Conservation (phyloP, 2,113 vertebrate species). For the Barbus barbus region DNA sequence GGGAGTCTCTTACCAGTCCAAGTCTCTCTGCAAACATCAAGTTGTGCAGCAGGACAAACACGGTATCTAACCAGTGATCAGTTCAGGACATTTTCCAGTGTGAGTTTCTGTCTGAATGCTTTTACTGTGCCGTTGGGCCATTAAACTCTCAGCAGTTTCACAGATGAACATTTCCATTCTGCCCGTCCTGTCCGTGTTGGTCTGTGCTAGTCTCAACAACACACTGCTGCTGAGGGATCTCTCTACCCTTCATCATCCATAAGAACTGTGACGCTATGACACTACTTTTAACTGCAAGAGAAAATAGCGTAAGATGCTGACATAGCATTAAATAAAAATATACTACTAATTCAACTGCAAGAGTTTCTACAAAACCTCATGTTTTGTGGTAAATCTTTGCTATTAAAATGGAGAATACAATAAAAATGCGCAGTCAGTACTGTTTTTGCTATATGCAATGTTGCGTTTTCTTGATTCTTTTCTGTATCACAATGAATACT, state of each 20-base stretch:
- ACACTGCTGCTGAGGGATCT: conserved; percentile 5
- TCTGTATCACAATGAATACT: background rate
- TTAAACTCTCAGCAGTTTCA: conserved; percentile 27
- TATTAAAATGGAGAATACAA: background rate
- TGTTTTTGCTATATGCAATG: background rate
- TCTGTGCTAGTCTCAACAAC: conserved; percentile 43
- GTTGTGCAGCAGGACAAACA: background rate
- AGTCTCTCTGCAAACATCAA: conserved; percentile 4
- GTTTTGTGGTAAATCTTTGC: background rate
- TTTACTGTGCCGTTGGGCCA: background rate
- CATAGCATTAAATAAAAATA: no score
- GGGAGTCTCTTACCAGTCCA: background rate
- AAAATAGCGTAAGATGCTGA: no score
- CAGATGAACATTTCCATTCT: conserved; percentile 38
- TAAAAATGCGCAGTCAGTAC: background rate
- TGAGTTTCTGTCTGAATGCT: conserved; percentile 18
- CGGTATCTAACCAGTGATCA: background rate
- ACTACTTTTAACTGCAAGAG: background rate
- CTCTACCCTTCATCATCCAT: background rate
- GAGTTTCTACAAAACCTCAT: background rate
- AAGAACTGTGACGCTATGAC: background rate
- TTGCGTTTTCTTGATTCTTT: background rate
- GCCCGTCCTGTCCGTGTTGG: conserved; percentile 43
- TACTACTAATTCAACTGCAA: no score
- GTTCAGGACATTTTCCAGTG: background rate